Base-by-base conservation (phyloP, 2,797 vertebrate species). In the Xiphorhynchus erythropygius region DNA sequence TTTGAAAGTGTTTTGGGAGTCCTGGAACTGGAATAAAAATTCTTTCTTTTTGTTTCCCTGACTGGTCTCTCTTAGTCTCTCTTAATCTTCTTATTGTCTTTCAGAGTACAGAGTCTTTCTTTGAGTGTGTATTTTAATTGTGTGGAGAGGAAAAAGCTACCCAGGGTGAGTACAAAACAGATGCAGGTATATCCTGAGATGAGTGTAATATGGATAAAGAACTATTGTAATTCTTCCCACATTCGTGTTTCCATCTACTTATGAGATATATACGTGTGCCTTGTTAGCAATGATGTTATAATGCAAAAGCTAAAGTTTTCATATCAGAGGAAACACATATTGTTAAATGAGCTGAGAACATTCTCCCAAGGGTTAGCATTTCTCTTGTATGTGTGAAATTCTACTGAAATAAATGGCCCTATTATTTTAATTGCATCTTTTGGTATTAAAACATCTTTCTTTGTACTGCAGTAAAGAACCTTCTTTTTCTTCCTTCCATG, bases 361-460 rank as follows among this genome's bases (percentile, higher is more conserved):
- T 94, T 97, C 74, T 97, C 97, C 95, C 96, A 95, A 92, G 96
- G 96, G 93, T 95, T 96, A 93, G 88, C 41, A 84, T 97, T 97
- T 96, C 89, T 95, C 96, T 90, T 67, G 59, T 87, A 94, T 7
- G 18, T 94, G 91, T 94, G 95, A 97, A 97, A 96, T 83, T 81
- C 92, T 89, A 76, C 93, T 81, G 95, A 96, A 97, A 97, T 94
- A 94, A 97, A 96, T 97, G 87, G 91, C 76, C 76, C 93, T 96
- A 96, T 96, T 97, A 97, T 96, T 97, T 97, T 97, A 97, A 96
- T 97, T 96, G 93, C 91, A 93, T 97, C 94, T 96, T 96, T 92
- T 87, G 83, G 83, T 96, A 95, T 97, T 96, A 96, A 94, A 95
- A 87, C 84, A 97, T 96, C 91, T 95, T 92, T 94, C 92, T 96